phyloP scores from a whole-genome alignment of 2,113 vertebrate genomes.

The Spermophilus dauricus region DNA sequence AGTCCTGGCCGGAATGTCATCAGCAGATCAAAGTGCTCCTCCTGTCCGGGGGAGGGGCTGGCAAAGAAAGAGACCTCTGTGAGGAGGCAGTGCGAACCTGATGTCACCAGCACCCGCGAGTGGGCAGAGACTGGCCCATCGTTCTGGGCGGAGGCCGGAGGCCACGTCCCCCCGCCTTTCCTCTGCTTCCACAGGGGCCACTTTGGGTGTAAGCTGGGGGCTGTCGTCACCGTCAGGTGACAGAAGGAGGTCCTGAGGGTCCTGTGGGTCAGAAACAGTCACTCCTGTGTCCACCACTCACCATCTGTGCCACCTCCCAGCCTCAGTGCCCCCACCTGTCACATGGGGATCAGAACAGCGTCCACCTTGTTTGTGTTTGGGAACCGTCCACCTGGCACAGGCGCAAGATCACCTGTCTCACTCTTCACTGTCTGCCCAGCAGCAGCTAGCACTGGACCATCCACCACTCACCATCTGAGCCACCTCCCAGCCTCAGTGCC shows the following conservation, averaged over 20 bases:
- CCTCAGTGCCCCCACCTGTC: neutral
- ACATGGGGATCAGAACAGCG: accelerated
- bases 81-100: too few species aligned
- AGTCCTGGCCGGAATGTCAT: neutral
- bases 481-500: neutral
- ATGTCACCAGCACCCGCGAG: too few species aligned
- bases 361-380: neutral
- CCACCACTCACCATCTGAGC: accelerated
- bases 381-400: neutral
- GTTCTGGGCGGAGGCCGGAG: neutral
- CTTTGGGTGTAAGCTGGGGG: accelerated
- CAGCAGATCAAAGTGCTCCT: slow-evolving; percentile 62
- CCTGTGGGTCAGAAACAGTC: accelerated
- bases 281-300: accelerated
- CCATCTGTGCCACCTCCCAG: accelerated
- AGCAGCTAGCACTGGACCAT: too few species aligned
- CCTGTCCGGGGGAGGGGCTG: slow-evolving; percentile 2
- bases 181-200: neutral
- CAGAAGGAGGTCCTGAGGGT: neutral
- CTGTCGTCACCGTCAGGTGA: accelerated
- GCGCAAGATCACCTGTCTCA: too few species aligned
- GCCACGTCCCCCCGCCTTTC: accelerated
- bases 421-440: too few species aligned
- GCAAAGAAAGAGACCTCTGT: slow-evolving; percentile 62
- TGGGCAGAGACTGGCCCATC: accelerated